These are phyloP conservation scores for Rhorus exstirpatorius DNA, from an alignment of 2,888 invertebrate species.

Conservation along the genomic window DNA sequence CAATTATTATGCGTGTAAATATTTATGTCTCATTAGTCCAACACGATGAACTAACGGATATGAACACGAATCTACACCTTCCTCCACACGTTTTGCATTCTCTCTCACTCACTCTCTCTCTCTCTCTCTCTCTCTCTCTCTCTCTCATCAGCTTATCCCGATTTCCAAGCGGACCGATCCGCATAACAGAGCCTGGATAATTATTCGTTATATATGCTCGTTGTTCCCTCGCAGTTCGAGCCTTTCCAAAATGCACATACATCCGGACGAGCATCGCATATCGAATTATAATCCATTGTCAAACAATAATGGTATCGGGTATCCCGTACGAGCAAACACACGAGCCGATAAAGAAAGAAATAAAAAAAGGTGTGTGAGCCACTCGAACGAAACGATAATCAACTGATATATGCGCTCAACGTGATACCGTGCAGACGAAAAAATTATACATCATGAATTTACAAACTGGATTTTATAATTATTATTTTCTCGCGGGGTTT, in stretches of 20 bases:
- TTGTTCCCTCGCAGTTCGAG: conserved; percentile 14
- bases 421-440: not conserved
- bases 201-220: conserved; percentile 30
- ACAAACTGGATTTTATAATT: conserved; percentile 1
- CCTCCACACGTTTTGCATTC: not conserved
- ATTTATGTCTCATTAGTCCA: conserved; percentile 2
- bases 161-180: conserved; percentile 15
- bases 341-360: not conserved
- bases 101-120: not conserved
- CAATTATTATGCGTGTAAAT: not conserved
- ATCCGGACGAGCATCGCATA: conserved; percentile 16
- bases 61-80: not conserved
- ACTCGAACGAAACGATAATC: conserved; percentile 12
- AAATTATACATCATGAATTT: not conserved
- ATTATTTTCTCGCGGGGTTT: not conserved
- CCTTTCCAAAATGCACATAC: conserved; percentile 11
- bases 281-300: conserved; percentile 56
- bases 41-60: not conserved
- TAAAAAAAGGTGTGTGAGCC: conserved; percentile 2
- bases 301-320: conserved; percentile 46
- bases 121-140: not conserved
- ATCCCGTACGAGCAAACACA: conserved; percentile 30
- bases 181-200: conserved; percentile 14
- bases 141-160: not conserved
- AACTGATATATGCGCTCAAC: conserved; percentile 1